A percentile compares a stretch with the other conserved stretches of the same genome.
These are phyloP conservation scores for Koerneria pararmatus DNA, from an alignment of 2,888 invertebrate species.

Conservation along the genomic window DNA sequence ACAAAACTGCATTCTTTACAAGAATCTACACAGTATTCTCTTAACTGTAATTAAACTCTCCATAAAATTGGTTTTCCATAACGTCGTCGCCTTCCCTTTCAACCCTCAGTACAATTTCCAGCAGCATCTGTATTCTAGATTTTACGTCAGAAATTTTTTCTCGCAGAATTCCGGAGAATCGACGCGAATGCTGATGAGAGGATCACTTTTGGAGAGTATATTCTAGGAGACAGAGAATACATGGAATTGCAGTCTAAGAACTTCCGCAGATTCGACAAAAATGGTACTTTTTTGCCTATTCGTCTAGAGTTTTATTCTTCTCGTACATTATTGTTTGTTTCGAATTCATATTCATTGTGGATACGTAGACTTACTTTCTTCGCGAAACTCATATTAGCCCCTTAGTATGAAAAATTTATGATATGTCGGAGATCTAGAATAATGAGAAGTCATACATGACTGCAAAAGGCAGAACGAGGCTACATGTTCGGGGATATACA, in stretches of 20 bases:
- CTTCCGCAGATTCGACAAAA: slow-evolving; percentile 19
- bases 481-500: too few species aligned
- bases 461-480: too few species aligned
- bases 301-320: neutral
- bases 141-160: neutral
- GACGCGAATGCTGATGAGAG: slow-evolving; percentile 12
- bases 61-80: neutral
- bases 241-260: slow-evolving; percentile 20
- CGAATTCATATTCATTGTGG: neutral
- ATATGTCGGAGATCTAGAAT: too few species aligned
- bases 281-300: slow-evolving; percentile 3
- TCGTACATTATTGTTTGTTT: neutral
- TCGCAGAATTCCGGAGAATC: slow-evolving; percentile 14
- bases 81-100: neutral
- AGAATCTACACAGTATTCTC: too few species aligned
- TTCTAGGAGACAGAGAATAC: slow-evolving; percentile 22
- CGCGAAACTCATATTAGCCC: too few species aligned
- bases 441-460: too few species aligned
- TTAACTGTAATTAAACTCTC: too few species aligned
- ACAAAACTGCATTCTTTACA: too few species aligned
- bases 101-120: neutral
- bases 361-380: too few species aligned
- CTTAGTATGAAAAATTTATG: too few species aligned
- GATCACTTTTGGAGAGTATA: slow-evolving; percentile 19
- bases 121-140: too few species aligned